Percentiles rank a stretch among this genome's conserved stretches.
These are phyloP conservation scores for Drosophila tripunctata DNA, from an alignment of 2,888 invertebrate species.

Conservation along the genomic window DNA sequence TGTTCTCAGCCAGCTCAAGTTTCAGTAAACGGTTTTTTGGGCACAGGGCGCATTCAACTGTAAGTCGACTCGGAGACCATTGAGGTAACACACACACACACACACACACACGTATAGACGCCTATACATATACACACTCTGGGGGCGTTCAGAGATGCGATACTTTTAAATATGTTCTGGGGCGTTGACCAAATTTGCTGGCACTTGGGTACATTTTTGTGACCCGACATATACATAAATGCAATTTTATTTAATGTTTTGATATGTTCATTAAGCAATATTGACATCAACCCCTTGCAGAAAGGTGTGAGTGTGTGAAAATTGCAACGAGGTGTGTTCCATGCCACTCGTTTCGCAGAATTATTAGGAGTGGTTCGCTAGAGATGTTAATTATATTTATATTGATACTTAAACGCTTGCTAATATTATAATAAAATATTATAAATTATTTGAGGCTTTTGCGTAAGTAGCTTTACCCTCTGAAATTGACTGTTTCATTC, in stretches of 20 bases:
- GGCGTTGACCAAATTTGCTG: conserved; percentile 51
- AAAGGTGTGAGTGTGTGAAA: conserved; percentile 32
- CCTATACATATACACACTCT: conserved; percentile 13
- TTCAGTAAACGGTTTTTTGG: conserved; percentile 61
- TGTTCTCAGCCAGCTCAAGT: conserved; percentile 63
- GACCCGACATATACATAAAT: conserved; percentile 54
- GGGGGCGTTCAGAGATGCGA: conserved; percentile 57
- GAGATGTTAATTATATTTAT: too few relatives aligned
- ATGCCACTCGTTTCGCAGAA: neutral
- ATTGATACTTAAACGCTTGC: too few relatives aligned
- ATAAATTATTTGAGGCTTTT: neutral
- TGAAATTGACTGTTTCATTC: neutral
- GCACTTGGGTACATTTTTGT: conserved; percentile 35
- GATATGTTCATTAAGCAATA: conserved; percentile 75
- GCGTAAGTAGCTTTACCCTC: neutral
- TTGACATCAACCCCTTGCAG: conserved; percentile 5
- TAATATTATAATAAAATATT: too few relatives aligned
- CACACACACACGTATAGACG: too few relatives aligned
- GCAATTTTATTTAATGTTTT: conserved; percentile 69
- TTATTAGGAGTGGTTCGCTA: too few relatives aligned
- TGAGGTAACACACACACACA: conserved; percentile 22
- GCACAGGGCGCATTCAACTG: conserved; percentile 63
- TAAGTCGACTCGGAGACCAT: conserved; percentile 42
- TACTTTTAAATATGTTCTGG: conserved; percentile 42
- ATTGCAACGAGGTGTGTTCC: neutral